phyloP scores from a whole-genome alignment of 92 coral and sea anemone species.

The Virgularia gustaviana region DNA sequence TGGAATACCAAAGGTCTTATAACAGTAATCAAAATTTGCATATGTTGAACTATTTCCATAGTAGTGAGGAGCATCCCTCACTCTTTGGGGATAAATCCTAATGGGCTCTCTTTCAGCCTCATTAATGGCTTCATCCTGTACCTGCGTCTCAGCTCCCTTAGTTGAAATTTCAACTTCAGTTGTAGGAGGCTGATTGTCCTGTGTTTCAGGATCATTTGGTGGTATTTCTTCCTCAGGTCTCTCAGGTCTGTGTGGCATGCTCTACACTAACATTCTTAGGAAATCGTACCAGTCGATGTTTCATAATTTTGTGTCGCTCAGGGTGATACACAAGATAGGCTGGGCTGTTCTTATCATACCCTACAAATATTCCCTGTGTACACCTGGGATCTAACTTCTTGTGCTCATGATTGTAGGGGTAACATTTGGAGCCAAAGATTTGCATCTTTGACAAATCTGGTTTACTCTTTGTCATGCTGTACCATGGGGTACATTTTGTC shows the following conservation, averaged over 20 bases:
- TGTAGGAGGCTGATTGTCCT: too few relatives aligned
- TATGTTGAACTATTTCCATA: too few relatives aligned
- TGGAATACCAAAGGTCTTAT: background rate
- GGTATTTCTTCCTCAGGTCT: constrained; percentile 30
- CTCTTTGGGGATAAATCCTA: constrained; percentile 16
- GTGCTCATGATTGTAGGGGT: background rate
- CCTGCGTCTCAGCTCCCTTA: too few relatives aligned
- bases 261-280: background rate
- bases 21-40: background rate
- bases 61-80: constrained; percentile 23
- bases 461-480: background rate
- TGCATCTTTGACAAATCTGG: background rate
- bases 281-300: constrained; percentile 6
- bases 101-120: too few relatives aligned
- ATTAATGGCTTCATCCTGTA: too few relatives aligned
- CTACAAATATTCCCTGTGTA: background rate
- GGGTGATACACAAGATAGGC: constrained; percentile 29
- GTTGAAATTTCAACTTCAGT: too few relatives aligned
- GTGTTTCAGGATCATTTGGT: too few relatives aligned
- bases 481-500: background rate
- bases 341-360: constrained; percentile 31
- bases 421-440: background rate
- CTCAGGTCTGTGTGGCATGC: constrained; percentile 6
- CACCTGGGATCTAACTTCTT: background rate
- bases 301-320: constrained; percentile 7